phyloP scores from a whole-genome alignment of 30 jellyfish, hydroid and myxozoan genomes.

The Aurelia sp. region DNA sequence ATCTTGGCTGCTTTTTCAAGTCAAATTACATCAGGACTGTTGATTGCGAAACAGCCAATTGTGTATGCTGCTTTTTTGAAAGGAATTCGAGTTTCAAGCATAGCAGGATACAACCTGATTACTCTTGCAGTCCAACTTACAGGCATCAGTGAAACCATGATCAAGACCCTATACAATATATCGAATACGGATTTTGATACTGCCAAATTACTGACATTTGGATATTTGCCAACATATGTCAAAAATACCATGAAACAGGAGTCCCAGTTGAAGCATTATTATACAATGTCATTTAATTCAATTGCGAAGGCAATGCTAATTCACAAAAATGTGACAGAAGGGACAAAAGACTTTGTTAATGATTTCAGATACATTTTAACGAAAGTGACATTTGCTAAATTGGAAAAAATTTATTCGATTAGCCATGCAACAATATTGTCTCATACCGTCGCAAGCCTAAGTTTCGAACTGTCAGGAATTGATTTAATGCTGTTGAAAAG shows the following conservation, averaged over 20 bases:
- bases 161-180: constrained; percentile 14
- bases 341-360: constrained; percentile 31
- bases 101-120: background rate
- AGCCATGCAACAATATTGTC: background rate
- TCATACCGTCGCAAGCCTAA: background rate
- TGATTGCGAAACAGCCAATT: constrained; percentile 18
- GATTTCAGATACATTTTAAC: constrained; percentile 10
- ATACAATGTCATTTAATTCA: constrained; percentile 45
- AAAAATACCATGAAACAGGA: background rate
- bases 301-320: constrained; percentile 26
- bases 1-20: background rate
- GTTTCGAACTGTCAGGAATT: constrained; percentile 11
- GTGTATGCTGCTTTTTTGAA: constrained; percentile 37
- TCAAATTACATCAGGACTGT: background rate
- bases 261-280: constrained; percentile 15
- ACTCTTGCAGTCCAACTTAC: constrained; percentile 13
- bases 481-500: background rate
- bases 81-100: constrained; percentile 10
- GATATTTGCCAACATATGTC: constrained; percentile 8
- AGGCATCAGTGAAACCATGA: background rate
- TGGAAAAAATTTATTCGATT: constrained; percentile 1
- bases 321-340: constrained; percentile 51
- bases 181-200: background rate
- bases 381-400: constrained; percentile 3
- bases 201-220: constrained; percentile 15